phyloP scores from a whole-genome alignment of 2,797 vertebrate species.

The Zenarchopterus dispar region DNA sequence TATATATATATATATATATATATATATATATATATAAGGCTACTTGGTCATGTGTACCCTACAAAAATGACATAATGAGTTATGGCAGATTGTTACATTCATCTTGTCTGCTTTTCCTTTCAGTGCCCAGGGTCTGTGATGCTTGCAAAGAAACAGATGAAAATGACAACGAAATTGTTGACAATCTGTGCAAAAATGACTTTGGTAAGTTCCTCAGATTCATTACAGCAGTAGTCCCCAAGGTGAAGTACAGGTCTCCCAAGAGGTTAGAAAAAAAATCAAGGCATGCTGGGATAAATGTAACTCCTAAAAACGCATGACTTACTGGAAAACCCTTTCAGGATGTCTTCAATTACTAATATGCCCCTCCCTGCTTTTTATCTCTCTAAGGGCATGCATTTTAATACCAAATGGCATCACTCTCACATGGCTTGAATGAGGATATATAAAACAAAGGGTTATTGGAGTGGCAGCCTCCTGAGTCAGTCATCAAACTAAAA shows the following conservation, averaged over 20 bases:
- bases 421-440: too few relatives aligned
- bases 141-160: constrained; percentile 93
- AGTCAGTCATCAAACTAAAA: too few relatives aligned
- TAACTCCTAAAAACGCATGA: neutral
- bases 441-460: too few relatives aligned
- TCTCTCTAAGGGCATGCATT: too few relatives aligned
- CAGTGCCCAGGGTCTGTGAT: constrained; percentile 95
- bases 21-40: too few relatives aligned
- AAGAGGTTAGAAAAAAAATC: constrained; percentile 9
- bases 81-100: neutral
- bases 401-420: too few relatives aligned
- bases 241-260: constrained; percentile 1
- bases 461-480: too few relatives aligned
- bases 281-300: neutral
- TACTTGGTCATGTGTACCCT: neutral
- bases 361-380: neutral
- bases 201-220: constrained; percentile 88
- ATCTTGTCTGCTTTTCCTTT: constrained; percentile 16
- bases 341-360: neutral
- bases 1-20: too few relatives aligned
- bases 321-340: neutral
- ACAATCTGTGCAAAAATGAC: constrained; percentile 97
- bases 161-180: constrained; percentile 96
- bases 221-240: neutral
- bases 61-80: constrained; percentile 1